phyloP scores from a whole-genome alignment of 1,140 invertebrate species.

The Holcopasites calliopsidis region DNA sequence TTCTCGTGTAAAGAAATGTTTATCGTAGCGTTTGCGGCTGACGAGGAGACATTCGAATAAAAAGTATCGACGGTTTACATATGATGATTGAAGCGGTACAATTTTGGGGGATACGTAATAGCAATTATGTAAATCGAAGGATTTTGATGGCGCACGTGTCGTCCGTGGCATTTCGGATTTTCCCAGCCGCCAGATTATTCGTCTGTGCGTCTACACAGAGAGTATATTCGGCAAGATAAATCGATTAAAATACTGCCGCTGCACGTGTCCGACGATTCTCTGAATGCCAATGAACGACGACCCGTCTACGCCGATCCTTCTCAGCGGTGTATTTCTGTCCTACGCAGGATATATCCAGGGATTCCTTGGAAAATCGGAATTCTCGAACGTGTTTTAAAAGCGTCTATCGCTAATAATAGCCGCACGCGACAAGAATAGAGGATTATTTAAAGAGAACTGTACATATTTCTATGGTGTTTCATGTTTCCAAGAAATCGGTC shows the following conservation, averaged over 20 bases:
- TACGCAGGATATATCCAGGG: background rate
- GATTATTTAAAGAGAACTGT: background rate
- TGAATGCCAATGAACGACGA: slow-evolving; percentile 30
- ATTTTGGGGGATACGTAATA: background rate
- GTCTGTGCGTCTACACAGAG: background rate
- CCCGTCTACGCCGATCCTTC: background rate
- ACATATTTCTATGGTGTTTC: background rate
- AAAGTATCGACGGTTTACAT: too few species aligned
- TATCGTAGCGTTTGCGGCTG: too few species aligned
- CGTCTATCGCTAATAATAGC: background rate
- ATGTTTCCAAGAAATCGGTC: background rate
- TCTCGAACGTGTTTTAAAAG: background rate
- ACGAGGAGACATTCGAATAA: too few species aligned
- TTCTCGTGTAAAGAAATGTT: too few species aligned
- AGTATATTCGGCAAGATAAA: slow-evolving; percentile 19
- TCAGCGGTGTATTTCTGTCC: slow-evolving; percentile 20
- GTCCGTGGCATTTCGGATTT: background rate
- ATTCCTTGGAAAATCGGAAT: background rate
- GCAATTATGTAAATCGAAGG: background rate
- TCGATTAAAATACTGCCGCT: slow-evolving; percentile 29
- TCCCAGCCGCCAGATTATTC: slow-evolving; percentile 1
- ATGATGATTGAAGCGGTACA: too few species aligned
- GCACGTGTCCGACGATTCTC: slow-evolving; percentile 11
- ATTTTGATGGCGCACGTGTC: background rate
- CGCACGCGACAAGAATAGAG: background rate